phyloP scores from a whole-genome alignment of 1,140 invertebrate genomes.

The Cepaea nemoralis region DNA sequence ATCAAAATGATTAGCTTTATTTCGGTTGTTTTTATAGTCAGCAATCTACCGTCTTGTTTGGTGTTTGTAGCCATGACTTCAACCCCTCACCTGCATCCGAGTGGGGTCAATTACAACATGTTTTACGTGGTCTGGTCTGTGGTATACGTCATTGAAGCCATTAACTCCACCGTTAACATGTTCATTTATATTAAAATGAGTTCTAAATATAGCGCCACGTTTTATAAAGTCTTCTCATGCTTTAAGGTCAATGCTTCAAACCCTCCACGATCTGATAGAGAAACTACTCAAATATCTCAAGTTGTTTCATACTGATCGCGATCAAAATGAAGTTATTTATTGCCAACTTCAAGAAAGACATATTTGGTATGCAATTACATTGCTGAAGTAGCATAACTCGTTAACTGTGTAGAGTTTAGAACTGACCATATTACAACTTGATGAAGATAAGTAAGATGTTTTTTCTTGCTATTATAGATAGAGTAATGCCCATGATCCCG shows the following conservation, averaged over 20 bases:
- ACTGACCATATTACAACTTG: too few relatives aligned
- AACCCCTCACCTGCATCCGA: not conserved
- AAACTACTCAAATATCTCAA: not conserved
- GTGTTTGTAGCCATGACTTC: not conserved
- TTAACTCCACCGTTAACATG: slow-evolving; percentile 15
- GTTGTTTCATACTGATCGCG: not conserved
- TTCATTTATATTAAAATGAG: slow-evolving; percentile 20
- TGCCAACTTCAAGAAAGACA: too few relatives aligned
- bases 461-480: too few relatives aligned
- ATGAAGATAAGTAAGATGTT: too few relatives aligned
- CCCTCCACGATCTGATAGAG: not conserved
- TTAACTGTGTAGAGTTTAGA: too few relatives aligned
- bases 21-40: slow-evolving; percentile 15
- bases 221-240: slow-evolving; percentile 13
- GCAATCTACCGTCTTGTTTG: not conserved
- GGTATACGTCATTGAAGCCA: slow-evolving; percentile 4
- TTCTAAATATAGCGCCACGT: slow-evolving; percentile 1
- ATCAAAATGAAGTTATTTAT: too few relatives aligned
- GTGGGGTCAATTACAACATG: slow-evolving; percentile 18
- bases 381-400: too few relatives aligned
- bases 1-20: slow-evolving; percentile 22
- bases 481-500: too few relatives aligned
- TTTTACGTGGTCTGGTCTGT: slow-evolving; percentile 5
- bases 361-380: too few relatives aligned
- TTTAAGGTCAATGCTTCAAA: not conserved